Percentiles rank a stretch among this genome's conserved stretches.
These are phyloP conservation scores for Aquatica leii DNA, from an alignment of 2,888 invertebrate genomes.

Conservation along the genomic window DNA sequence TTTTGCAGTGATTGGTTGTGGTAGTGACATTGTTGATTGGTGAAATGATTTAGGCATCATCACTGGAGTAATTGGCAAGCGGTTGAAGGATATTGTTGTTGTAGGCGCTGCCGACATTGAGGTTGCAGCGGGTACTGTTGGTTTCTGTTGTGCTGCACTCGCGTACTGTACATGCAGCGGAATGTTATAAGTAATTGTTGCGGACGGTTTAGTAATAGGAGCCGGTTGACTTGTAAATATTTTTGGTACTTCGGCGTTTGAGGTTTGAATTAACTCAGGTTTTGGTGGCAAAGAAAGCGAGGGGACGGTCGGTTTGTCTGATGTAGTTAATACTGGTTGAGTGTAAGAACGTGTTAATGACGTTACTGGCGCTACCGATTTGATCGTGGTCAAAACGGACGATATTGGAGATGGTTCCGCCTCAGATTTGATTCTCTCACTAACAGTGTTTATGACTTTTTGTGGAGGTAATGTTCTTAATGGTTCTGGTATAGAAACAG, in stretches of 20 bases:
- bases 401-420: neutral
- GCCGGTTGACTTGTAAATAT: constrained; percentile 1
- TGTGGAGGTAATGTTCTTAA: constrained; percentile 11
- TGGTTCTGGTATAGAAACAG: constrained; percentile 25
- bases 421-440: no score
- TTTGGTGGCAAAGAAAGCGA: constrained; percentile 10
- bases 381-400: neutral
- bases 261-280: neutral
- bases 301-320: constrained; percentile 5
- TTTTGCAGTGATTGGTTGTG: constrained; percentile 56
- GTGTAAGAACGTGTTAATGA: constrained; percentile 1
- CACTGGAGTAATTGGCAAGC: constrained; percentile 68
- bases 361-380: neutral
- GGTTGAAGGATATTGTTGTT: constrained; percentile 61
- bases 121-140: constrained; percentile 13
- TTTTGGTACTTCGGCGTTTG: neutral
- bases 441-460: no score
- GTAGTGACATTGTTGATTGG: constrained; percentile 60
- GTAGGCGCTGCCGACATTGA: constrained; percentile 38
- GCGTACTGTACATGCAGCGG: constrained; percentile 41
- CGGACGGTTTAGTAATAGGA: constrained; percentile 19
- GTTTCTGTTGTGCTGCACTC: constrained; percentile 21
- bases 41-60: constrained; percentile 67
- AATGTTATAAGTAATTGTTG: constrained; percentile 36
- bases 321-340: constrained; percentile 9